Evolutionary conservation across 2,113 vertebrate genomes (phyloP).

Genomic region (Atlantisia rogersi): DNA sequence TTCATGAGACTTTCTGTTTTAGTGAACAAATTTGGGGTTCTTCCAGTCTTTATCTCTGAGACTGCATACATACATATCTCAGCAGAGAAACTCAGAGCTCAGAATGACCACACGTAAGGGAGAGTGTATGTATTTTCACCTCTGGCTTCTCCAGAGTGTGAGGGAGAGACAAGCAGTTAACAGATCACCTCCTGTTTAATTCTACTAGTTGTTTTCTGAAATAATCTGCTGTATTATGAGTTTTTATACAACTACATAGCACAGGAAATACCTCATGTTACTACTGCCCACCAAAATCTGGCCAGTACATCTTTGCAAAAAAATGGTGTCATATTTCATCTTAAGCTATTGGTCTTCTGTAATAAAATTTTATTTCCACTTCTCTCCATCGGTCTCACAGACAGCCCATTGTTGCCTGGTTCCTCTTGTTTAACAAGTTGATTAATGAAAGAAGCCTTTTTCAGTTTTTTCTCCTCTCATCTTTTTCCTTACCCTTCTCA

Average conservation of each 20-base stretch:
- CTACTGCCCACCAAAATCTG: neutral
- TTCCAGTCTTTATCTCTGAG: neutral
- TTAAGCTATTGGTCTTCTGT: neutral
- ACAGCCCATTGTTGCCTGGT: neutral
- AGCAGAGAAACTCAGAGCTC: neutral
- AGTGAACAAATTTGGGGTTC: neutral
- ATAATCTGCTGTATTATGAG: neutral
- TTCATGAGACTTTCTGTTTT: neutral
- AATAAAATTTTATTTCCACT: neutral
- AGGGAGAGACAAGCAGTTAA: neutral
- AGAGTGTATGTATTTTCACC: neutral
- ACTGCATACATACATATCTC: neutral
- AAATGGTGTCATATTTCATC: neutral
- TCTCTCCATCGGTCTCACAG: neutral
- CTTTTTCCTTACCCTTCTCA: neutral
- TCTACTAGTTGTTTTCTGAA: neutral
- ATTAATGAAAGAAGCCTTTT: neutral
- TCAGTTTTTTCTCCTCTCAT: neutral
- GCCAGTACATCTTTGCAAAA: neutral
- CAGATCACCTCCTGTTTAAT: neutral
- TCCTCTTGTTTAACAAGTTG: neutral
- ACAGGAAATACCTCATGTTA: neutral
- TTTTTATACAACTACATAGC: neutral
- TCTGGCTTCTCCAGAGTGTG: neutral
- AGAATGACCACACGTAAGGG: neutral